phyloP scores from a whole-genome alignment of 2,113 vertebrate species.

The Mus pahari region DNA sequence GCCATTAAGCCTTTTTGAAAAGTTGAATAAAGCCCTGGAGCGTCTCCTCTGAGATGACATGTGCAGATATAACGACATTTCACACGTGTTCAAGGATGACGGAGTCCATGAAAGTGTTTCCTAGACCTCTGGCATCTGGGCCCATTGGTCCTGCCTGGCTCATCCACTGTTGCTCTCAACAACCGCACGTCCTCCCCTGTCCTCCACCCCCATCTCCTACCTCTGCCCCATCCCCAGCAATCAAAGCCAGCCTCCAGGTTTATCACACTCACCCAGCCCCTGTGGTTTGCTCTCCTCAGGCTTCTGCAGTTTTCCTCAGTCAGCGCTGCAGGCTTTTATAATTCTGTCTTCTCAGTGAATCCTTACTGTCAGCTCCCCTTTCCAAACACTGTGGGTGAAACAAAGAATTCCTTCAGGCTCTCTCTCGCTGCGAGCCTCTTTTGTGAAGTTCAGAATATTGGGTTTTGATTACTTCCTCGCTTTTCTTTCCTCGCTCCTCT shows the following conservation, averaged over 20 bases:
- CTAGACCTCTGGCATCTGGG: neutral
- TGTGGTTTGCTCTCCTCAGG: neutral
- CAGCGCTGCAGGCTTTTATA: too few species aligned
- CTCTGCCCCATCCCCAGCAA: neutral
- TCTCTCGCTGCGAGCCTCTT: neutral
- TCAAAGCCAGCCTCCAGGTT: neutral
- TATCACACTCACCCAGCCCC: neutral
- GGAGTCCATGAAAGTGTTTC: neutral
- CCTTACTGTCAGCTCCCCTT: neutral
- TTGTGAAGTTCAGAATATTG: neutral
- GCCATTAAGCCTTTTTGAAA: neutral
- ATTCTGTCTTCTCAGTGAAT: neutral
- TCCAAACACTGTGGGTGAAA: neutral
- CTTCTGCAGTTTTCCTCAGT: neutral
- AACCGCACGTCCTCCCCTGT: neutral
- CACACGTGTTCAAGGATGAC: neutral
- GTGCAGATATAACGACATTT: neutral
- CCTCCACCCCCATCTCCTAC: neutral
- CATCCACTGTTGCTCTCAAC: neutral
- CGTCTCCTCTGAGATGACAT: neutral
- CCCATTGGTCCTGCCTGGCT: neutral
- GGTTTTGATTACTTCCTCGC: constrained; percentile 11
- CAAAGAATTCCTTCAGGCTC: neutral
- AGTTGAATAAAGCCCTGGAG: neutral
- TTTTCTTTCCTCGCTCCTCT: neutral